Conservation (phyloP, 1,140 invertebrate species). For the Zaprionus camerounensis region DNA sequence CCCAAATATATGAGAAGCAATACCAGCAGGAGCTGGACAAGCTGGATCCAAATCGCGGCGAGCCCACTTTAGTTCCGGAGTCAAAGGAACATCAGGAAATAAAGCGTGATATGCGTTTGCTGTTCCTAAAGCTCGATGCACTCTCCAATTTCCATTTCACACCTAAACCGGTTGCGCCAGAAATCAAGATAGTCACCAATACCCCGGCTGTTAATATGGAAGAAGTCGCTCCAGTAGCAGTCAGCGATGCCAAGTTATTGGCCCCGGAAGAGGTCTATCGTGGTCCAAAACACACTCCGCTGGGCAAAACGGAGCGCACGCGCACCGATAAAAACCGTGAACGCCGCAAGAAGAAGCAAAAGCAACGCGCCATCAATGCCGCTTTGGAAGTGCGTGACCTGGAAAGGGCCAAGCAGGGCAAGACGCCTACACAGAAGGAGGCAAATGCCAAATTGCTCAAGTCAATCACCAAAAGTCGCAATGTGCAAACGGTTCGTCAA, state of each 20-base stretch:
- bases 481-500: conserved; percentile 86
- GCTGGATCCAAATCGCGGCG: conserved; percentile 86
- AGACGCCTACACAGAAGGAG: conserved; percentile 86
- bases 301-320: conserved; percentile 92
- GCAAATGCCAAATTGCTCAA: conserved; percentile 86
- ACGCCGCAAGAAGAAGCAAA: conserved; percentile 93
- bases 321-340: conserved; percentile 95
- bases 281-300: conserved; percentile 91
- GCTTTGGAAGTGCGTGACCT: conserved; percentile 86
- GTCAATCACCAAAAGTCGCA: conserved; percentile 87
- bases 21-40: conserved; percentile 93
- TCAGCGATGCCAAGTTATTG: conserved; percentile 93
- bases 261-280: conserved; percentile 97
- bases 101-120: conserved; percentile 88
- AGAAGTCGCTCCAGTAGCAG: conserved; percentile 95
- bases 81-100: conserved; percentile 92
- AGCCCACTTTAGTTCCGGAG: conserved; percentile 87
- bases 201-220: conserved; percentile 96
- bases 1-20: conserved; percentile 98
- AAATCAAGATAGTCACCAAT: conserved; percentile 96
- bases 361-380: conserved; percentile 87
- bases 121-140: conserved; percentile 96
- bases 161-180: conserved; percentile 92
- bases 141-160: conserved; percentile 97
- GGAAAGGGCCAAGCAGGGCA: conserved; percentile 84